Percentiles rank a stretch among this genome's conserved stretches.
Evolutionary conservation across 2,113 vertebrate species (phyloP).

Genomic region (Sylvilagus bachmani): DNA sequence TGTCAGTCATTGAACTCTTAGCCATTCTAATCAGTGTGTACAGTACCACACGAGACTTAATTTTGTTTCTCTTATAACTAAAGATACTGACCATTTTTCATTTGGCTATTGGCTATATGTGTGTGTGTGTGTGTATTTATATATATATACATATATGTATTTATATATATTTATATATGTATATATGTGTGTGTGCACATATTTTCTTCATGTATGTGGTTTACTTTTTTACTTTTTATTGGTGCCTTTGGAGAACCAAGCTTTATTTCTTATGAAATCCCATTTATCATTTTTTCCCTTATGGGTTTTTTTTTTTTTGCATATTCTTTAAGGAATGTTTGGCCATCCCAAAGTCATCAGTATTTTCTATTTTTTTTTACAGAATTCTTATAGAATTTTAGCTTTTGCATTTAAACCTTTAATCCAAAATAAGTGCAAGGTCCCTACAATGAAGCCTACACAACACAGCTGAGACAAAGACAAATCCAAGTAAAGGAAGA

Average conservation of each 20-base stretch:
- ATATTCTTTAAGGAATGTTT: not conserved
- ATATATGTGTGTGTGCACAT: not conserved
- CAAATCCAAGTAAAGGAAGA: not conserved
- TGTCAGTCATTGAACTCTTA: not conserved
- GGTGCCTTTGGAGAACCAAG: not conserved
- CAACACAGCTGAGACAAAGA: not conserved
- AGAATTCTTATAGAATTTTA: slow-evolving; percentile 14
- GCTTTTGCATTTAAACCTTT: not conserved
- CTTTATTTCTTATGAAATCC: not conserved
- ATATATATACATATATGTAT: no score
- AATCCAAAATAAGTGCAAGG: not conserved
- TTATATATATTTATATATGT: not conserved
- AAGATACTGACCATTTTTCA: not conserved
- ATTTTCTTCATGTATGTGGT: not conserved
- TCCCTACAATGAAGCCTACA: not conserved
- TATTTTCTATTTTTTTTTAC: not conserved
- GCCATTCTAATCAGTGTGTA: not conserved
- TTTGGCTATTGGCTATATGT: not conserved
- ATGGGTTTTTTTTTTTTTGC: not conserved
- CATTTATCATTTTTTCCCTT: not conserved
- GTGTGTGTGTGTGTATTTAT: not conserved
- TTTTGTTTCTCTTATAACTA: not conserved
- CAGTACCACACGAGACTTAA: not conserved
- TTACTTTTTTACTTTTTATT: slow-evolving; percentile 27
- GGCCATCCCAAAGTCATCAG: not conserved